Evolutionary conservation across 2,113 vertebrate genomes (phyloP), one percentile per base, ranked within the genome.

Genomic region (Tapirus terrestris): DNA sequence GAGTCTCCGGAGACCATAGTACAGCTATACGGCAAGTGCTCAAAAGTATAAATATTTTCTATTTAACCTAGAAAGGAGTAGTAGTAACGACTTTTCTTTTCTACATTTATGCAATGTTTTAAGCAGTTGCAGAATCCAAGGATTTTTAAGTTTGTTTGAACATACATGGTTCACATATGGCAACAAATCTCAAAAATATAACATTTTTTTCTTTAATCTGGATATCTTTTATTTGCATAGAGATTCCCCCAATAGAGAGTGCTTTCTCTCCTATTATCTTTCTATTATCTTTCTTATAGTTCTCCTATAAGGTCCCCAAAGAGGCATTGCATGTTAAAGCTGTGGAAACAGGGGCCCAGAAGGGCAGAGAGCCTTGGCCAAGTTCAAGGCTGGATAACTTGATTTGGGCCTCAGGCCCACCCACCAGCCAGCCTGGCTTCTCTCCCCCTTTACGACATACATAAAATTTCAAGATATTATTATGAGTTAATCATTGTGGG

Each of bases 91-190:
- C 61, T 36, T 73, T 86, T 6, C 7, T 51, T 91, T 18, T 16
- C 51, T n/a, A 80, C n/a, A 48, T 80, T 93, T 68, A 65, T 85
- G 39, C 60, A 73, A 81, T 86, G 58, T 92, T 91, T 88, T 96
- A 93, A 94, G 91, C 81, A 84, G 94, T 84, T 92, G 43, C 23
- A 93, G 56, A 96, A 96, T 43, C 27, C 27, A 51, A 33, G 72
- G 76, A 87, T 76, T 95, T 92, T 63, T 93, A 65, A 96, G 56
- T 73, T 93, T 61, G 25, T 51, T 80, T 70, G 76, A 83, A 92
- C 43, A 43, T 93, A 76, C 45, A 53, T 84, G 70, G 61, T 29
- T 95, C 48, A 84, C 45, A 36, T 60, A 91, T 77, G 67, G 51
- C 81, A 96, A 68, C 7, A 89, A 45, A 60, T 92, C 33, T 87